Base-by-base conservation (phyloP, 2,797 vertebrate species). In the Microctenopoma stevenorrisi region DNA sequence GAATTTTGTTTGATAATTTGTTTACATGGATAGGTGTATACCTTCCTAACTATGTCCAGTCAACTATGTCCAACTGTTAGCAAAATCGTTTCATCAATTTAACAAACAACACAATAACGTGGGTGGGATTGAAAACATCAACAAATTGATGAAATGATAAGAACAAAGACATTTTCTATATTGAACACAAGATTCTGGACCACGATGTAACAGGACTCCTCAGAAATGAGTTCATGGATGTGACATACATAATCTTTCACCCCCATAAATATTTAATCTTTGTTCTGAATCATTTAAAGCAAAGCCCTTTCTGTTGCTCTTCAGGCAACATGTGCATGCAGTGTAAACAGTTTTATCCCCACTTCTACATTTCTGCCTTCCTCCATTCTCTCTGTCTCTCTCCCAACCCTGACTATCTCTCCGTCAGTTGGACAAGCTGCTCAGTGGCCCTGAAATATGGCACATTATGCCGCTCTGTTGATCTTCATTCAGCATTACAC, bases 371-470 rank as follows among this genome's bases (percentile, higher is more conserved):
- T 55, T 25, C 59, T 43, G 1, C 18, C 33, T 48, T 11, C 47
- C 14, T 15, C 16, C 40, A 35, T n/a, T 51, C 61, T 38, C 42
- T 64, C 49, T 33, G 26, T 50, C 35, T 61, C 43, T 33, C 52
- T 16, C 56, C 22, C 22, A 22, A 22, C 22, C 22, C 22, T 51
- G 9, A 62, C 55, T 67, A 51, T 78, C 74, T 82, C 82, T 79
- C 76, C 76, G 66, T 88, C 88, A 90, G 82, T 86, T 82, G 81
- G 84, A 91, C 91, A 88, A 90, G 92, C 90, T 93, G 93, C 88
- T 93, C 91, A 90, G 87, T 93, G 92, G 93, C 91, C 92, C 92
- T 90, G 90, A 94, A 93, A 93, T 88, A 79, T 55, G 46, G 68
- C 78, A 62, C 71, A 90, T 95, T 92, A 90, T 90, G 81, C 86